Conservation (phyloP, 2,113 vertebrate genomes). For the Chinchilla lanigera region DNA sequence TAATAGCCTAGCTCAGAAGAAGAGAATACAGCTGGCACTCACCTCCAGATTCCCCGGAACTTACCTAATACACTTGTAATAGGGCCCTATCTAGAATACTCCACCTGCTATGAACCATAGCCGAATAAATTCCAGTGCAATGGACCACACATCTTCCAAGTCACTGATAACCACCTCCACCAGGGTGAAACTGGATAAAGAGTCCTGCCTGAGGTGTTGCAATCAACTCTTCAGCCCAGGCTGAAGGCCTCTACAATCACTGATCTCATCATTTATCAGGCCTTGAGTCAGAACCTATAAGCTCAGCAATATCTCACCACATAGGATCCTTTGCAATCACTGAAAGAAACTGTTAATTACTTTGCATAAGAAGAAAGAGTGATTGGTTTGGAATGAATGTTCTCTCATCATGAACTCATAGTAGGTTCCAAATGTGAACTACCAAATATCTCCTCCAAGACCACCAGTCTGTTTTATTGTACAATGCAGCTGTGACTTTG, state of each 20-base stretch:
- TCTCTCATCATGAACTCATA: not conserved
- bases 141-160: not conserved
- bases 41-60: not conserved
- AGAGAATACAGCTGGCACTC: not conserved
- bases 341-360: not conserved
- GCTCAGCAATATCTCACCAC: not conserved
- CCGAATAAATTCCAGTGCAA: not conserved
- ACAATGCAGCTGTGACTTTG: not conserved
- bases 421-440: not conserved
- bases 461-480: not conserved
- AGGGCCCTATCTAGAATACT: not conserved
- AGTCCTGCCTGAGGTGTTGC: not conserved
- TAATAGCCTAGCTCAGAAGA: not conserved
- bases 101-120: not conserved
- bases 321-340: not conserved
- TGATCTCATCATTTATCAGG: not conserved
- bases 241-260: not conserved
- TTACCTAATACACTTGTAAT: not conserved
- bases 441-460: not conserved
- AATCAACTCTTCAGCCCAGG: not conserved
- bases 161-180: not conserved
- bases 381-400: not conserved
- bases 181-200: not conserved
- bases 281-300: not conserved
- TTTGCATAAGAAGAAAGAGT: slow-evolving; percentile 6